Conservation (phyloP, 2,888 invertebrate species). For the Drosophila mimica region DNA sequence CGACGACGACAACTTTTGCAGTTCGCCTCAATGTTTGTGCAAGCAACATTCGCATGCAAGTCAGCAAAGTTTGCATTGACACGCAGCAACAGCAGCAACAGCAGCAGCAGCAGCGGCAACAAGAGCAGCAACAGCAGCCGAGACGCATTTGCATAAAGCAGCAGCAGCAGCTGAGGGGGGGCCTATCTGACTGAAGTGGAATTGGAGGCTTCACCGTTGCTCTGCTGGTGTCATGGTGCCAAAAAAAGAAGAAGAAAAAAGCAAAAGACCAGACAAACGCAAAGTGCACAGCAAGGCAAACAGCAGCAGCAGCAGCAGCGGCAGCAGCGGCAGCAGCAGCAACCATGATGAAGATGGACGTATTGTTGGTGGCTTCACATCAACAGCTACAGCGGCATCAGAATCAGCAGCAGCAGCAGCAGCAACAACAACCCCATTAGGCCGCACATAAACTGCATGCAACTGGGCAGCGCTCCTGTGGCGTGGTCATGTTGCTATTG, state of each 20-base stretch:
- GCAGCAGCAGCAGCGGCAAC: constrained; percentile 46
- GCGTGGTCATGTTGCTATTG: constrained; percentile 76
- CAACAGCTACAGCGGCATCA: constrained; percentile 42
- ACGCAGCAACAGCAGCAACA: constrained; percentile 75
- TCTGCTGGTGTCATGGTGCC: constrained; percentile 78
- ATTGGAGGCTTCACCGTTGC: constrained; percentile 55
- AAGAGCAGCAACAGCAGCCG: constrained; percentile 44
- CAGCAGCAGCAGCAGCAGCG: constrained; percentile 58
- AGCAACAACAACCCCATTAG: constrained; percentile 74
- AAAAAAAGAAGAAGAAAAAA: constrained; percentile 62
- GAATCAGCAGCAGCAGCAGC: constrained; percentile 29
- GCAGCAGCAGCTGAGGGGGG: constrained; percentile 42
- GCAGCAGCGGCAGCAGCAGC: constrained; percentile 54
- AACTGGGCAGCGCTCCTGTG: constrained; percentile 70
- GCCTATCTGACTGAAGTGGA: constrained; percentile 22
- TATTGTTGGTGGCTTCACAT: constrained; percentile 82
- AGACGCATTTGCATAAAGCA: constrained; percentile 84
- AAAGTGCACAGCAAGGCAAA: constrained; percentile 75
- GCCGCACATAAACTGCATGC: constrained; percentile 78
- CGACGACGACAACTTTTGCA: constrained; percentile 79
- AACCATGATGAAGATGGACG: constrained; percentile 81
- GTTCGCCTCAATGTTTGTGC: constrained; percentile 82
- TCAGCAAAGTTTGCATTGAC: constrained; percentile 83
- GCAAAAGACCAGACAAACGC: constrained; percentile 66
- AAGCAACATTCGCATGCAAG: constrained; percentile 83